Base-by-base conservation (phyloP, 2,888 invertebrate species). In the Drosophila pegasa region DNA sequence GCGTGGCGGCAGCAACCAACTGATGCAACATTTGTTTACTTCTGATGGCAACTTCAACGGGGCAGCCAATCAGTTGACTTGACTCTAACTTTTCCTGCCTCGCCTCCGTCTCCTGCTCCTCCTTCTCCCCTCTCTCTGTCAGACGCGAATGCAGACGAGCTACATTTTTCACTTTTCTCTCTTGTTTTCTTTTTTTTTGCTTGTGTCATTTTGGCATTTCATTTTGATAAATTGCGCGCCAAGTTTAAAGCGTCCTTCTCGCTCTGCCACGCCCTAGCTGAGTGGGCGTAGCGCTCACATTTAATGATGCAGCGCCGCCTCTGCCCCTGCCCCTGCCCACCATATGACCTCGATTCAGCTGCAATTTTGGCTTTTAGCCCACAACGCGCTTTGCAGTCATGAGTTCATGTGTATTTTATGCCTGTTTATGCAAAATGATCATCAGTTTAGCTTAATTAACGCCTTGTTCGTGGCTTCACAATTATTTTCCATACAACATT, bases 171-270 rank as follows among this genome's bases (percentile, higher is more conserved):
- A 83, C 80, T 80, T 75, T 83, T 54, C 64, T 38, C 64, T 38
- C 38, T 48, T 38, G 60, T 45, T 38, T 12, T 35, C 38, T n/a
- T 38, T 50, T 27, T 55, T 56, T 40, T 63, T 59, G 52, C 57
- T 50, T 58, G 51, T 66, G 60, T 66, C 57, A 58, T 66, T 68
- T 62, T 75, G 75, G 72, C 71, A 69, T 75, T 86, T 80, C 77
- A 80, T 82, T 86, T 85, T 85, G 85, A 85, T 85, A 86, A 85
- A 85, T 86, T 84, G 79, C 71, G 14, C 67, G 63, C 64, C 54
- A 55, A 64, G 56, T 64, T 74, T 57, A 52, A 64, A 37, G 40
- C 40, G 6, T n/a, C 35, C 50, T 20, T 8, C 31, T 29, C 50
- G n/a, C 35, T 20, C 45, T 37, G 31, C 56, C 27, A 43, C 56